Base-by-base conservation (phyloP, 2,797 vertebrate genomes). In the Sphenodon punctatus region DNA sequence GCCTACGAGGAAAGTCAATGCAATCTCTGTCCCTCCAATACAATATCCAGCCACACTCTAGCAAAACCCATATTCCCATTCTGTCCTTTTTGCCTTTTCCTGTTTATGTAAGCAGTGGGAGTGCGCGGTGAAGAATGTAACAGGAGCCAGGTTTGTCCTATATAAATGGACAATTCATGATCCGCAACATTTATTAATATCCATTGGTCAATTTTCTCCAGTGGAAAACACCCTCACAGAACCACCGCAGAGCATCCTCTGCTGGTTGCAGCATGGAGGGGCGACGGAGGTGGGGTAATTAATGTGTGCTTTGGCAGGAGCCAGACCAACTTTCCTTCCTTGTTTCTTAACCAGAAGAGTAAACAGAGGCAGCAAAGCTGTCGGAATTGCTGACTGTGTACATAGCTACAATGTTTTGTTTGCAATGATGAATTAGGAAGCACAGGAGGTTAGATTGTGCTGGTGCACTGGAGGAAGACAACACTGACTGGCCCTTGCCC, bases 331-430 rank as follows among this genome's bases (percentile, higher is more conserved):
- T 82, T 67, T 61, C 38, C 76, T 78, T 73, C 43, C 74, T 75
- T 80, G 22, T 42, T 64, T 41, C 17, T 9, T 85, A 75, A 86
- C 76, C 63, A 61, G 30, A 63, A 58, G 43, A 75, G 48, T 69
- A 58, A 83, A 77, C 43, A 32, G 61, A 53, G 59, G 71, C 1
- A 12, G 48, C 53, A 63, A 84, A 79, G 32, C 69, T 75, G 4
- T 77, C 88, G 79, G 55, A 84, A 91, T 92, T 88, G 32, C 80
- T 87, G 84, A n/a, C n/a, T n/a, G 86, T 86, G 80, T 79, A 78
- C 25, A 89, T 84, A 82, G 76, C 63, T 16, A 22, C 53, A 34
- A 19, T 1, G 45, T 38, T 89, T 87, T 87, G 55, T 49, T 84
- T 59, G 1, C 30, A 67, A 45, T 72, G 75, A 88, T 80, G 67